A percentile compares a stretch with the other conserved stretches of the same genome.
phyloP scores from a whole-genome alignment of 2,888 invertebrate species.

The Tachina grossa region DNA sequence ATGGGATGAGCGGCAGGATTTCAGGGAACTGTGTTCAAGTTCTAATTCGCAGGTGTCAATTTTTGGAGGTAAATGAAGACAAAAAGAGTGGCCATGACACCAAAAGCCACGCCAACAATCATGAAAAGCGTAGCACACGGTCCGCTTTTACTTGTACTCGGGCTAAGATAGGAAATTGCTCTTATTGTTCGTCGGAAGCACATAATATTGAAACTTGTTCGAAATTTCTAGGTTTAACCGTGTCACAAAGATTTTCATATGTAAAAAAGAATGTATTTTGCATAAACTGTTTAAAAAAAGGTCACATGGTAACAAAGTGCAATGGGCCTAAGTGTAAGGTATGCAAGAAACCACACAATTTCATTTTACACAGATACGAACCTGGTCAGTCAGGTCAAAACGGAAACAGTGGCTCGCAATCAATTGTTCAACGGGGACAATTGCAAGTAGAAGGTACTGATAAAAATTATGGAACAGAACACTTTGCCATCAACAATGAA shows the following conservation, averaged over 20 bases:
- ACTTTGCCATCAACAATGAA: too few species aligned
- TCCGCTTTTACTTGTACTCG: background rate
- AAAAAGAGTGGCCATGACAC: background rate
- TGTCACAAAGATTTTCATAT: background rate
- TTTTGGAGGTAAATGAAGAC: background rate
- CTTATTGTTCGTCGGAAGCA: background rate
- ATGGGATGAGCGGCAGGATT: background rate
- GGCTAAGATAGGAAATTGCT: background rate
- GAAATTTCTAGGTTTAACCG: background rate
- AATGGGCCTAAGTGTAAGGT: too few species aligned
- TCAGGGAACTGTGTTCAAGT: background rate
- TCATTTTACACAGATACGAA: too few species aligned
- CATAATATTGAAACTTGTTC: background rate
- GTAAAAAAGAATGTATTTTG: background rate
- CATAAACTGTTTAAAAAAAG: too few species aligned
- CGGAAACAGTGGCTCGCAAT: too few species aligned
- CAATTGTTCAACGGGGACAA: too few species aligned
- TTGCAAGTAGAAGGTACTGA: too few species aligned
- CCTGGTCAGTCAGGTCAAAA: too few species aligned
- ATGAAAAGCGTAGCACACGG: background rate
- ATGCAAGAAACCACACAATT: too few species aligned
- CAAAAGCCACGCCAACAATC: background rate
- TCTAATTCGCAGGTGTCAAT: constrained; percentile 12
- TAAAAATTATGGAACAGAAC: too few species aligned
- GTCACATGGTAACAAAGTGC: too few species aligned